Base-by-base conservation (phyloP, 64 coral and sea anemone species). In the Trachythela sp. region DNA sequence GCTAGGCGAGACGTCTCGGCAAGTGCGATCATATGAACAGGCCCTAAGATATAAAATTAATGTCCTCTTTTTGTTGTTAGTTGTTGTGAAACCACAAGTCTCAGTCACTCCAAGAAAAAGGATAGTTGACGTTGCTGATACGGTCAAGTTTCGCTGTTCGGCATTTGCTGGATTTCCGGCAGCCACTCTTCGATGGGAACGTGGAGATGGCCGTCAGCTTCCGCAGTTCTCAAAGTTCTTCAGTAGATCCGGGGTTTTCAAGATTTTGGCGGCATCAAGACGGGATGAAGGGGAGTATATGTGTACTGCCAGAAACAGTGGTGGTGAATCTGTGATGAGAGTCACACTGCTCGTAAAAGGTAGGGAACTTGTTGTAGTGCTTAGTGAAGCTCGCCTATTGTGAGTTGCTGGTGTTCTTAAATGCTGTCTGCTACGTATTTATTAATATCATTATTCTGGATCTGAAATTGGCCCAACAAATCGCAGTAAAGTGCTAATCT, bases 271-370 rank as follows among this genome's bases (percentile, higher is more conserved):
- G 4, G 75, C 75, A 2, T 80, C 75, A 35, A 35, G 75, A 80
- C 33, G 37, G 75, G 75, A 80, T 37, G 75, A 80, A 80, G 75
- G 75, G 18, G 75, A 80, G 13, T 80, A 80, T 30, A 80, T 80
- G 75, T 80, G 75, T 80, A 80, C 30, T 0, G 75, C 75, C 35
- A 36, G 33, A 4, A 80, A 80, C 75, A 34, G 27, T 36, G 75
- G 75, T 17, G 75, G 75, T 29, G 1, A 35, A 36, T 80, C 75
- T 13, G 75, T 80, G 75, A 80, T 80, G 75, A 80, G 30, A 80
- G 75, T 80, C 15, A n/a, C 31, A 2, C 75, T 80, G 31, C 75
- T 80, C 35, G 75, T 80, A 9, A 80, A 38, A 80, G 75, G 75
- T 80, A 15, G 33, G 32, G 0, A 64, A 27, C 0, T 8, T 9